Percentiles rank a stretch among this genome's conserved stretches.
Conservation (phyloP, 2,113 vertebrate genomes). For the Crotalus helleri region DNA sequence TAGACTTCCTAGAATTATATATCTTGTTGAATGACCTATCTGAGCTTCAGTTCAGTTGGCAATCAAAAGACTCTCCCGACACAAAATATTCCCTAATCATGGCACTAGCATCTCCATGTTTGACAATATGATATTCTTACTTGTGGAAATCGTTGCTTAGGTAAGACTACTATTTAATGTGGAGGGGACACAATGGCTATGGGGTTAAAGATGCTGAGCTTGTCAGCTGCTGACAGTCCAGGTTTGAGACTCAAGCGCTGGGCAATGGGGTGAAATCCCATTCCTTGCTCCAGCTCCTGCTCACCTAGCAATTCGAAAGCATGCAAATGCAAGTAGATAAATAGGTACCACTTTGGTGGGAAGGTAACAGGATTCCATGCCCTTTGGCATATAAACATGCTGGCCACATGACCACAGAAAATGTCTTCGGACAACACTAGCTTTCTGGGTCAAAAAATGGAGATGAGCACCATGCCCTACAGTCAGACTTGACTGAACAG, state of each 20-base stretch:
- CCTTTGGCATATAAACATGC: background rate
- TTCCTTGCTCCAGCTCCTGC: background rate
- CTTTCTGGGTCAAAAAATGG: background rate
- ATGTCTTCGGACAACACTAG: background rate
- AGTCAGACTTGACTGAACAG: background rate
- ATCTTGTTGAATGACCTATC: background rate
- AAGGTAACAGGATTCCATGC: background rate
- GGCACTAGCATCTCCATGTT: background rate
- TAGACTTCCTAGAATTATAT: background rate
- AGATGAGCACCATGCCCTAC: background rate
- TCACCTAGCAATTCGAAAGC: background rate
- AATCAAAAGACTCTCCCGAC: background rate
- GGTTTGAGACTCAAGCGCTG: background rate
- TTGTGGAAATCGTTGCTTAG: background rate
- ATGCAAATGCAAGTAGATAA: background rate
- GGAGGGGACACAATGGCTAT: background rate
- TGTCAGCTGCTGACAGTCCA: background rate
- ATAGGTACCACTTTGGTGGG: background rate
- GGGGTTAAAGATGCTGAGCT: background rate
- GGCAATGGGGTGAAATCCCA: rapidly evolving
- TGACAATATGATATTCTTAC: background rate
- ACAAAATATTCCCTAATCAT: background rate
- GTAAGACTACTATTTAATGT: background rate
- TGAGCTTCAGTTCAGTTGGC: background rate
- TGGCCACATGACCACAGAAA: background rate